Base-by-base conservation (phyloP, 2,113 vertebrate species). In the Bujurquina vittata region DNA sequence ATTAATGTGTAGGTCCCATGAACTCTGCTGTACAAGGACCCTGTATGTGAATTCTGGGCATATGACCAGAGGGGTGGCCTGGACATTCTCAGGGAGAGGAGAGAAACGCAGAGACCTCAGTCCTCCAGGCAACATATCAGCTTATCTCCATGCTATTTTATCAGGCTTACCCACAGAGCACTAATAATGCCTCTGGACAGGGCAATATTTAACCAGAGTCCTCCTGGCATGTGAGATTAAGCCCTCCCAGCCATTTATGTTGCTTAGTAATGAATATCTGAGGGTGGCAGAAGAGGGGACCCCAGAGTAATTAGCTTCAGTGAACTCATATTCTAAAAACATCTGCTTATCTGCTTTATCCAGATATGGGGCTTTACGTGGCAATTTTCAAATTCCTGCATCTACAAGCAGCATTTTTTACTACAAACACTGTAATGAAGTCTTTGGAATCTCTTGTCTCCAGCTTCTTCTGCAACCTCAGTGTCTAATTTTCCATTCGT, bases 1-100 rank as follows among this genome's bases (percentile, higher is more conserved):
- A 88, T 91, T 89, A 90, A 86, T 76, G 83, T 83, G 92, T 75
- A 57, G 88, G 81, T 89, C 81, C 75, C 52, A 79, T 87, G 89
- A 91, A 85, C 86, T 83, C 73, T 75, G 77, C 80, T 81, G 85
- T 31, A 57, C 31, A 84, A 46, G 46, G 33, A 74, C 20, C 7
- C 49, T 23, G 75, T 72, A 62, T 61, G 79, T 80, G 80, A 82
- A 80, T 63, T 75, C 63, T 29, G 10, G 49, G 54, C 89, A 84
- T 87, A 87, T 93, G 92, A 93, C 88, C 62, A 35, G 65, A 79
- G 35, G 37, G 79, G 72, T 5, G 56, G 78, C 77, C 73, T 54
- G 84, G 87, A 84, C 81, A 29, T 79, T 79, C 74, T 85, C 83
- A 75, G 80, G 77, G 63, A 74, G 37, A 22, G 3, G n/a, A 3